These are phyloP conservation scores for Numida meleagris DNA, from an alignment of 2,113 vertebrate genomes.

Conservation along the genomic window DNA sequence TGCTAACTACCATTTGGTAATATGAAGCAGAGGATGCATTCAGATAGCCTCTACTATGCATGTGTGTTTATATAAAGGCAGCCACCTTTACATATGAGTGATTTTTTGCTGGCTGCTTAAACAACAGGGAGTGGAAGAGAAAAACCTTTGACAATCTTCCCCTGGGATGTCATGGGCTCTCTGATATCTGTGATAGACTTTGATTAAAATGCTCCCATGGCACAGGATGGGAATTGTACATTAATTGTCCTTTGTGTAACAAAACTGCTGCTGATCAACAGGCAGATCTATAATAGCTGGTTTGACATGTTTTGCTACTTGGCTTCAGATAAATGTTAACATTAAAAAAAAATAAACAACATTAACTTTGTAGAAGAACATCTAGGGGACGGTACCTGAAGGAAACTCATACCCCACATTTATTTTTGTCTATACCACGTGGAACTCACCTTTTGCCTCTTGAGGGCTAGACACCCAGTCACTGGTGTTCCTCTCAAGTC, in stretches of 20 bases:
- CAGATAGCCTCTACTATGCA: background rate
- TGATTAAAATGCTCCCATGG: background rate
- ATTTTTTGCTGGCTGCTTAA: background rate
- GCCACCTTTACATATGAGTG: background rate
- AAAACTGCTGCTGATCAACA: background rate
- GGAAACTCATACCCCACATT: background rate
- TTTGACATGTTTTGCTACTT: background rate
- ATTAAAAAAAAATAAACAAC: background rate
- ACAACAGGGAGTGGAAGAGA: background rate
- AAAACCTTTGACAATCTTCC: background rate
- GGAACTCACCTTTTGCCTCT: background rate
- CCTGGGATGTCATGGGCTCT: background rate
- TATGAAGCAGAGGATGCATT: background rate
- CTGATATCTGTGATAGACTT: background rate
- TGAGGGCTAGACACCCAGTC: background rate
- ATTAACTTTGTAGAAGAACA: background rate
- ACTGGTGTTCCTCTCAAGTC: background rate
- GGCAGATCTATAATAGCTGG: background rate
- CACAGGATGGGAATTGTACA: background rate
- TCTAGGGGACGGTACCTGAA: background rate
- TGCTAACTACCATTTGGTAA: background rate
- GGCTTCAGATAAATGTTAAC: background rate
- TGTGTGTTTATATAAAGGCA: background rate
- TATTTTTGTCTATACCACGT: background rate
- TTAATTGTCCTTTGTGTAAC: background rate